Conservation (phyloP, 2,797 vertebrate species). For the Diplodus sargus region DNA sequence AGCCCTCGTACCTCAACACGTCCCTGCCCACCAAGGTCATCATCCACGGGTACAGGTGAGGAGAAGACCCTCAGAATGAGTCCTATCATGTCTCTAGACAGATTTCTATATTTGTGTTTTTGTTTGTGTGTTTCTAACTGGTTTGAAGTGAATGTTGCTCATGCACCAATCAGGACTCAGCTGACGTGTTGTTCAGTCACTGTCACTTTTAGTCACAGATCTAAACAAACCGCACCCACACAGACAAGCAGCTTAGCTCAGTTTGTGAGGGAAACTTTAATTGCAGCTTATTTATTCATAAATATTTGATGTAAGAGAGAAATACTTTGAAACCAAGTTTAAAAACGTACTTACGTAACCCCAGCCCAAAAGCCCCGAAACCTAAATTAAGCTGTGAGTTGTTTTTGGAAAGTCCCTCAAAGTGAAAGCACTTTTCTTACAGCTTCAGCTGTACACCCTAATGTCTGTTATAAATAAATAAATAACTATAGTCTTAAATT, state of each 20-base stretch:
- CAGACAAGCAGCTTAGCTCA: neutral
- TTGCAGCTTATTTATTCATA: neutral
- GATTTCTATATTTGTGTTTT: neutral
- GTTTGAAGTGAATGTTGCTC: neutral
- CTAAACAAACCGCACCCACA: neutral
- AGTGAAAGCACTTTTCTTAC: slow-evolving; percentile 2
- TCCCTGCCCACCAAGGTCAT: slow-evolving; percentile 90
- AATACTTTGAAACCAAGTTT: neutral
- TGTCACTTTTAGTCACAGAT: neutral
- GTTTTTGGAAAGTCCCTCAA: slow-evolving; percentile 9
- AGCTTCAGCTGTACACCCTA: neutral
- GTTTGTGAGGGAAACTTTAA: neutral
- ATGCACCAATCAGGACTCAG: neutral
- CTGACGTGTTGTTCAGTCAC: neutral
- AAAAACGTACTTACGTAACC: neutral
- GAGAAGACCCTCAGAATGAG: neutral
- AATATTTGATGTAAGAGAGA: neutral
- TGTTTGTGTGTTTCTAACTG: neutral
- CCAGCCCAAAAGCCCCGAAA: too few species aligned
- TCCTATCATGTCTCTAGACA: neutral
- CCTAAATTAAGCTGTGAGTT: neutral
- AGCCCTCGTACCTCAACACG: slow-evolving; percentile 83
- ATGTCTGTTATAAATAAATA: too few species aligned
- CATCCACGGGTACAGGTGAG: slow-evolving; percentile 95
- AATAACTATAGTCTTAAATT: too few species aligned